Evolutionary conservation across 1,140 invertebrate species (phyloP).

Genomic region (Trichonephila inaurata): DNA sequence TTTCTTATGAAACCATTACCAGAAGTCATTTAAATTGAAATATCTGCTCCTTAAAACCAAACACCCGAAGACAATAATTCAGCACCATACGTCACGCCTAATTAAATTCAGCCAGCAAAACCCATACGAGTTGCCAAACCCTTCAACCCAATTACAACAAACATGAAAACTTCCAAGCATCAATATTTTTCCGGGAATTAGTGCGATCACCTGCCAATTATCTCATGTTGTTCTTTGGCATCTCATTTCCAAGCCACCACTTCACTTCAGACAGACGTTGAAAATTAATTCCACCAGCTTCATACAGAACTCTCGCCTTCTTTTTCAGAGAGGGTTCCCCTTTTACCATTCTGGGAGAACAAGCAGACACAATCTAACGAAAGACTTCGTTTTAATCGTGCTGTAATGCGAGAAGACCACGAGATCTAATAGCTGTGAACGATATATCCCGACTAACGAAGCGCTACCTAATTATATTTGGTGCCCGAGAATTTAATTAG

Average conservation of each 20-base stretch:
- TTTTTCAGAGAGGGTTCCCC: background rate
- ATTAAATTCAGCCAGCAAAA: background rate
- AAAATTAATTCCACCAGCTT: background rate
- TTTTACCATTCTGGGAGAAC: background rate
- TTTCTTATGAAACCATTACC: too few species aligned
- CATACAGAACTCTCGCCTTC: background rate
- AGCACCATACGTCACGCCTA: background rate
- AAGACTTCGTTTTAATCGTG: slow-evolving; percentile 32
- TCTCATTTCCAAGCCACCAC: too few species aligned
- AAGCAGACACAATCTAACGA: slow-evolving; percentile 31
- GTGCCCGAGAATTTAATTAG: slow-evolving; percentile 48
- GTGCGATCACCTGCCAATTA: slow-evolving; percentile 43
- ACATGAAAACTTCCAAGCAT: background rate
- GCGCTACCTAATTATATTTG: slow-evolving; percentile 46
- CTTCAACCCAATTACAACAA: background rate
- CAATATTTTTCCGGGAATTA: slow-evolving; percentile 20
- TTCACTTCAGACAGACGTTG: background rate
- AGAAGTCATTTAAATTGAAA: too few species aligned
- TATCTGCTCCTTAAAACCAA: background rate
- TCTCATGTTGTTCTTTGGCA: background rate
- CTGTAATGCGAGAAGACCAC: slow-evolving; percentile 27
- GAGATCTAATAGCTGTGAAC: slow-evolving; percentile 33
- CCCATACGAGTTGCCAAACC: background rate
- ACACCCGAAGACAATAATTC: background rate
- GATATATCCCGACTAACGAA: slow-evolving; percentile 12